Percentiles rank a stretch among this genome's conserved stretches.
These are phyloP conservation scores for Papilio helenus DNA, from an alignment of 1,140 invertebrate genomes.

Conservation along the genomic window DNA sequence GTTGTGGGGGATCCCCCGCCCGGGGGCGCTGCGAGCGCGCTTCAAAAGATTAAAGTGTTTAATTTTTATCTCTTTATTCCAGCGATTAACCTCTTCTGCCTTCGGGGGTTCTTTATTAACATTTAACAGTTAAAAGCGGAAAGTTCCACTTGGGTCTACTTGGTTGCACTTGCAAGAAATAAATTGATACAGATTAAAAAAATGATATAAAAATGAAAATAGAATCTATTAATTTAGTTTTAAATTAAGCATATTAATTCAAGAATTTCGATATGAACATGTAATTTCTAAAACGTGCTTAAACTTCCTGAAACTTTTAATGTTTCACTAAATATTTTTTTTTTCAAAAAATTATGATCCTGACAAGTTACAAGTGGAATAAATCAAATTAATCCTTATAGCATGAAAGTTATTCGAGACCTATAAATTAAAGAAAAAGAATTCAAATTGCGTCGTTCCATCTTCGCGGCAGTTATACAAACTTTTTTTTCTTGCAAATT, in stretches of 20 bases:
- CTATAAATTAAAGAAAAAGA: constrained; percentile 25
- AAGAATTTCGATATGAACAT: too few relatives aligned
- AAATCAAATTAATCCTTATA: constrained; percentile 30
- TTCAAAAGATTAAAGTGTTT: constrained; percentile 42
- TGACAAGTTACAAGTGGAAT: not conserved
- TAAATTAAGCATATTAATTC: too few relatives aligned
- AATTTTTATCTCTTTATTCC: constrained; percentile 52
- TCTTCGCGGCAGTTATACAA: not conserved
- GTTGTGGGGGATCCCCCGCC: not conserved
- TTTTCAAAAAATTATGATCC: not conserved
- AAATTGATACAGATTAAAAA: not conserved
- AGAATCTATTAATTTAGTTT: too few relatives aligned
- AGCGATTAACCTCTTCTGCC: constrained; percentile 47
- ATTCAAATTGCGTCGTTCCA: constrained; percentile 24
- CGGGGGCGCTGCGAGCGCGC: not conserved
- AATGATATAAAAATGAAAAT: too few relatives aligned
- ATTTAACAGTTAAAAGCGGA: constrained; percentile 30
- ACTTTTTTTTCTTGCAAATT: constrained; percentile 21
- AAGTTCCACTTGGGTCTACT: constrained; percentile 25
- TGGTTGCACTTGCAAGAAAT: not conserved
- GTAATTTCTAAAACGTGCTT: too few relatives aligned
- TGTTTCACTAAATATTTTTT: not conserved
- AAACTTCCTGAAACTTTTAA: too few relatives aligned
- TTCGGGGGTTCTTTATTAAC: constrained; percentile 36
- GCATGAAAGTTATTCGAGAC: constrained; percentile 24